Evolutionary conservation across 1,140 invertebrate genomes (phyloP).

Genomic region (Sitophilus oryzae): DNA sequence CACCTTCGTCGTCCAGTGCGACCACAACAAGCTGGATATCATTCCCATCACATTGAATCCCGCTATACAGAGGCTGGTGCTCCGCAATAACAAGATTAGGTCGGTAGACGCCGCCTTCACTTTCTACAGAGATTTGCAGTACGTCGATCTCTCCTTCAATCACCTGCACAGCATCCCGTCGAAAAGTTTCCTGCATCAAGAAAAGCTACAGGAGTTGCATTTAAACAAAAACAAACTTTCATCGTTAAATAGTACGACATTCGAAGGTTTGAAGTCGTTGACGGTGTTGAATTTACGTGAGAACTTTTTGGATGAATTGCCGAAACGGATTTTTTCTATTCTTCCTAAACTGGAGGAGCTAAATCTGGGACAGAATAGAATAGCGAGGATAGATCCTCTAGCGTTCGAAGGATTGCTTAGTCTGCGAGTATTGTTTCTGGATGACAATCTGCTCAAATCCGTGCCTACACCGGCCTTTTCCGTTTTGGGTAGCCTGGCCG

Average conservation of each 20-base stretch:
- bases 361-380: conserved; percentile 81
- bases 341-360: conserved; percentile 74
- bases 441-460: conserved; percentile 74
- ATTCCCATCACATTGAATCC: conserved; percentile 88
- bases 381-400: conserved; percentile 68
- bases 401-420: conserved; percentile 72
- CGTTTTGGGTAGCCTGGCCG: conserved; percentile 66
- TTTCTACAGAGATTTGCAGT: conserved; percentile 77
- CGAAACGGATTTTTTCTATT: conserved; percentile 66
- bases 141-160: conserved; percentile 78
- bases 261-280: conserved; percentile 68
- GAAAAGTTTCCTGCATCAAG: conserved; percentile 71
- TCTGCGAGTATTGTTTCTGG: conserved; percentile 72
- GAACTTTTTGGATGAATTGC: conserved; percentile 75
- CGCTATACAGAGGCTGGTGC: conserved; percentile 72
- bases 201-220: conserved; percentile 73
- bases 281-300: conserved; percentile 74
- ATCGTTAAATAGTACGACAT: conserved; percentile 68
- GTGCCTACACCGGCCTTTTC: conserved; percentile 69
- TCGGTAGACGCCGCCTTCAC: conserved; percentile 79
- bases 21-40: conserved; percentile 77
- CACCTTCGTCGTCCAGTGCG: conserved; percentile 78
- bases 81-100: conserved; percentile 81
- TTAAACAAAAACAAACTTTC: conserved; percentile 82
- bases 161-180: conserved; percentile 71